Evolutionary conservation across 2,888 invertebrate species (phyloP), one percentile per base, ranked within the genome.

Genomic region (Mythimna lalbum): DNA sequence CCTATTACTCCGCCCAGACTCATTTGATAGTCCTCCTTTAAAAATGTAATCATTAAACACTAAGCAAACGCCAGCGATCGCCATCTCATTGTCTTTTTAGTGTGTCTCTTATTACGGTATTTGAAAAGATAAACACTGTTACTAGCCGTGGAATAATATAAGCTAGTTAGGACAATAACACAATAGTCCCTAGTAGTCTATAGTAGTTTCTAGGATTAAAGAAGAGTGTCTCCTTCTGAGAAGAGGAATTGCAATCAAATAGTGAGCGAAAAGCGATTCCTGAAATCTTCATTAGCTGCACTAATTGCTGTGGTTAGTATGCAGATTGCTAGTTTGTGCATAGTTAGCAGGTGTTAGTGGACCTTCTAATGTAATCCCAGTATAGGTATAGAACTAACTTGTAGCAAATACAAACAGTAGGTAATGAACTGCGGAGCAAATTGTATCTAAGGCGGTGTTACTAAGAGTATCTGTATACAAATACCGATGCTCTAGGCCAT

Each of bases 291-390:
- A 77, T 77, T 27, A 69, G 21, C 17, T 56, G 50, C 36, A 59
- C 53, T 74, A 66, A 73, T 56, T 21, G 69, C 39, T 70, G 33
- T 50, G 31, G 39, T 73, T 66, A 61, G 53, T 31, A 74, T 84
- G 74, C 61, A 71, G 69, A 79, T 66, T 74, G 74, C 57, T 69
- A 19, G 61, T 73, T 72, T 50, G 31, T 33, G 19, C 43, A 33
- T 23, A 49, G 47, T 69, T 61, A 27, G 23, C 27, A 27, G 19
- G 21, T 60, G 68, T 73, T 57, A 76, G 27, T 21, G 6, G 17
- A 76, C 36, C 47, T 76, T 60, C 69, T 31, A 59, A 73, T 55
- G n/a, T 67, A 67, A 76, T 73, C 21, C 31, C 2, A 47, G 27
- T 17, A 1, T 27, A 49, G 33, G 33, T 50, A 47, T 27, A 21